A percentile compares a stretch with the other conserved stretches of the same genome.
These are phyloP conservation scores for Propithecus deckenii DNA, from an alignment of 2,797 vertebrate species.

Conservation along the genomic window DNA sequence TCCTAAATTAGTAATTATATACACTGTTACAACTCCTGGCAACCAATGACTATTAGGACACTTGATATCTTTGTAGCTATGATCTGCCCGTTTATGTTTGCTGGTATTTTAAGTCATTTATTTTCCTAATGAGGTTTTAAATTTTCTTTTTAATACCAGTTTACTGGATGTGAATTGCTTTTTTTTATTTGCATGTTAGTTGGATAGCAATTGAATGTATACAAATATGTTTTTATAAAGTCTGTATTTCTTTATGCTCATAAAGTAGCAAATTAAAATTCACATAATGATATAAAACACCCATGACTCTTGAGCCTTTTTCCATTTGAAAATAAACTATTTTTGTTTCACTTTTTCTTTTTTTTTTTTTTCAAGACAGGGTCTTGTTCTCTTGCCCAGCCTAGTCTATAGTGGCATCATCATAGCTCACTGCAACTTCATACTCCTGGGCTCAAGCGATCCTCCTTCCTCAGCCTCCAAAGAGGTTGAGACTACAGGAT, in stretches of 20 bases:
- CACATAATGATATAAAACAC: not conserved
- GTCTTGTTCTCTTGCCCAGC: not conserved
- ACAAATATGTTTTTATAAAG: not conserved
- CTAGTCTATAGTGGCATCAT: not conserved
- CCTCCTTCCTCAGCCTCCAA: not conserved
- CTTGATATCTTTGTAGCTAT: slow-evolving; percentile 47
- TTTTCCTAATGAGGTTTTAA: not conserved
- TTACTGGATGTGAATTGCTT: not conserved
- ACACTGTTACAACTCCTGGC: not conserved
- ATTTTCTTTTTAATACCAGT: not conserved
- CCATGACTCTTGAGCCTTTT: not conserved
- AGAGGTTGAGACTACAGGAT: not conserved
- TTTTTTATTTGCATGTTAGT: not conserved
- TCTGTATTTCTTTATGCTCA: not conserved
- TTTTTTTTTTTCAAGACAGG: not conserved
- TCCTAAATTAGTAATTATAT: slow-evolving; percentile 56
- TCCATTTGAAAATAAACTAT: not conserved
- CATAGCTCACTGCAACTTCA: not conserved
- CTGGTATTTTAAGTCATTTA: not conserved
- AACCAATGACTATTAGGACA: not conserved
- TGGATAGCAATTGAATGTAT: not conserved
- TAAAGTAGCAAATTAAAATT: not conserved
- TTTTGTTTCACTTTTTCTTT: not conserved
- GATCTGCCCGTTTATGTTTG: not conserved
- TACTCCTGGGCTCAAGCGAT: not conserved